Percentiles rank a stretch among this genome's conserved stretches.
These are phyloP conservation scores for Chionoecetes opilio DNA, from an alignment of 1,140 invertebrate species.

Conservation along the genomic window DNA sequence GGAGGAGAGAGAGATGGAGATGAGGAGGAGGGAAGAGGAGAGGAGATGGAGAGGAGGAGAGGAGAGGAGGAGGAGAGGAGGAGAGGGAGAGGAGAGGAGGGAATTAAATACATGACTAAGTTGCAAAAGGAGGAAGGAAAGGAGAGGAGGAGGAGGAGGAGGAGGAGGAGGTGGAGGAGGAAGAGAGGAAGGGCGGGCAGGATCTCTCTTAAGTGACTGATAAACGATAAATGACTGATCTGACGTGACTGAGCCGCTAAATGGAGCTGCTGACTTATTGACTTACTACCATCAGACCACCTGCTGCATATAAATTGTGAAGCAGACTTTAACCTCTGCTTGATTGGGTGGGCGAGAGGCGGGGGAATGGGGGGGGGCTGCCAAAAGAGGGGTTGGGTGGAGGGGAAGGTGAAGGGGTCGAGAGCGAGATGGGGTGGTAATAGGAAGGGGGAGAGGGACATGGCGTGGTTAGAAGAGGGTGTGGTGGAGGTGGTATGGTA, in stretches of 20 bases:
- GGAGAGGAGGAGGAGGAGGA: neutral
- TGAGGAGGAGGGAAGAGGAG: neutral
- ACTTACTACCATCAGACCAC: neutral
- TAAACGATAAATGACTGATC: neutral
- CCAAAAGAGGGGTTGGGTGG: neutral
- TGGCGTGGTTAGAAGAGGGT: neutral
- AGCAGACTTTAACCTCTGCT: neutral
- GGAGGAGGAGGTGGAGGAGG: neutral
- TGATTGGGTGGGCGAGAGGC: neutral
- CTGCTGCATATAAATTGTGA: neutral
- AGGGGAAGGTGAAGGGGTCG: neutral
- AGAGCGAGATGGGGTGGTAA: neutral
- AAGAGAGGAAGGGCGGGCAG: neutral
- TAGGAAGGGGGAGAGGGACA: neutral
- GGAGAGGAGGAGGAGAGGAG: neutral
- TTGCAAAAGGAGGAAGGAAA: neutral
- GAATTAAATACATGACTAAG: no score
- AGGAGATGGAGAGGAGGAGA: neutral
- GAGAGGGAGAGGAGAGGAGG: neutral
- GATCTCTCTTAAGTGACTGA: neutral
- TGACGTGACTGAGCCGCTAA: constrained; percentile 17
- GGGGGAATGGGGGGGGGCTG: neutral
- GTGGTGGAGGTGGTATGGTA: neutral
- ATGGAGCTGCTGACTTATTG: neutral
- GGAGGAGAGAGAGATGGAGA: neutral